Base-by-base conservation (phyloP, 2,113 vertebrate species). In the Laterallus jamaicensis region DNA sequence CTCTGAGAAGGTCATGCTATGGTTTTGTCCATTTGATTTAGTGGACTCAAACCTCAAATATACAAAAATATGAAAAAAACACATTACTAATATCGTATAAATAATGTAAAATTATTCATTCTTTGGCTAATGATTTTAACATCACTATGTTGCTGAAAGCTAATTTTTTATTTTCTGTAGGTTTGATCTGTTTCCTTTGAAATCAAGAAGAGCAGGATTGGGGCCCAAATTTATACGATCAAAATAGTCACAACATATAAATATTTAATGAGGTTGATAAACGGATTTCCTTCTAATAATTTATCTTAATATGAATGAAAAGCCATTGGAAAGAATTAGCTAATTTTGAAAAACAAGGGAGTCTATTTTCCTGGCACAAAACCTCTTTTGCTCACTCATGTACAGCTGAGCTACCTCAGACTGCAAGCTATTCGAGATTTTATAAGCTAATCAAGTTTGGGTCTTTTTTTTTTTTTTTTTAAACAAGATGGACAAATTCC, bases 401-500 rank as follows among this genome's bases (percentile, higher is more conserved):
- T 64, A n/a, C 44, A 58, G 49, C 69, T 78, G 74, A 88, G 60
- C 35, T 93, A 82, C 49, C 64, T 84, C 47, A 63, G 32, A 84
- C n/a, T 96, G 68, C 52, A 85, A 84, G 32, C 29, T 71, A 71
- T 63, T 83, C 37, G 82, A 64, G 32, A 67, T 78, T 95, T 95
- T 92, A 86, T 77, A 71, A 84, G 73, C 5, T 86, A 64, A 82
- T 88, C 77, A 64, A 42, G 64, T 81, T 64, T 63, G 25, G 22
- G 13, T 31, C 25, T 75, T 74, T 35, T 78, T 55, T 95, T 91
- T 90, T 88, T 74, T 35, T 75, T 55, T 94, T 91, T 88, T 88
- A 88, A 93, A 35, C 64, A 88, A 59, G 91, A 71, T 95, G 92
- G 86, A 93, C 39, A 66, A 32, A 52, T 89, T 95, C 89, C 83